phyloP scores from a whole-genome alignment of 2,797 vertebrate genomes.

The Microhierax caerulescens region DNA sequence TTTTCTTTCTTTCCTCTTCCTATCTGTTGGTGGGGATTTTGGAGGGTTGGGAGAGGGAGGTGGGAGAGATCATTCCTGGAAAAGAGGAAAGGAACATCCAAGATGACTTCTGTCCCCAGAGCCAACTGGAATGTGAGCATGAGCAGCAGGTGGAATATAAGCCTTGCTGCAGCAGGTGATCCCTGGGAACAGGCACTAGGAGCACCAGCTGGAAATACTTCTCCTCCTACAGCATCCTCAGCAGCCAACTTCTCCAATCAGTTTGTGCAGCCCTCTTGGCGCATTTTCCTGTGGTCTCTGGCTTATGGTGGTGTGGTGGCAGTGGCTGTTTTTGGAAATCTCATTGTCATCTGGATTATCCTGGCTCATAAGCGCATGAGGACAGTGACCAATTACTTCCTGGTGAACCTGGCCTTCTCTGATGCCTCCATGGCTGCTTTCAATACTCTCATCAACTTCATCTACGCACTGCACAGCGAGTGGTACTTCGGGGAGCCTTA shows the following conservation, averaged over 20 bases:
- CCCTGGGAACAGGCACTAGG: background rate
- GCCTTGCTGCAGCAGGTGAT: background rate
- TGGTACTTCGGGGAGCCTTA: constrained; percentile 95
- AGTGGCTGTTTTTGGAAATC: constrained; percentile 88
- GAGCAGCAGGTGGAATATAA: constrained; percentile 25
- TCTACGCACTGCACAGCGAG: constrained; percentile 88
- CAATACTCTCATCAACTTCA: constrained; percentile 93
- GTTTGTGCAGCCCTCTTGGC: constrained; percentile 91
- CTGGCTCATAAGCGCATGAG: constrained; percentile 93
- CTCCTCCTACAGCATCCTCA: background rate
- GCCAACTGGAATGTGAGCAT: background rate
- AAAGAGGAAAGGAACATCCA: background rate
- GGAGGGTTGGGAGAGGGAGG: background rate
- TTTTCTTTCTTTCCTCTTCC: background rate
- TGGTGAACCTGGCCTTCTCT: constrained; percentile 91
- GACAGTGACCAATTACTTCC: constrained; percentile 93
- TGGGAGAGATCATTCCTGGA: background rate
- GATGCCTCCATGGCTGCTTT: constrained; percentile 92
- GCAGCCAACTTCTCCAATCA: constrained; percentile 82
- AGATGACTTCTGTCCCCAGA: constrained; percentile 31
- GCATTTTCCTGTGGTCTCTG: constrained; percentile 89
- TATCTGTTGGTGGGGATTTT: background rate
- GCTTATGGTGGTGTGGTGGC: constrained; percentile 86
- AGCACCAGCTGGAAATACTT: background rate
- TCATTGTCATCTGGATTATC: constrained; percentile 94